These are phyloP conservation scores for Siphonodentalium dalli DNA, from an alignment of 2,888 invertebrate species.

Conservation along the genomic window DNA sequence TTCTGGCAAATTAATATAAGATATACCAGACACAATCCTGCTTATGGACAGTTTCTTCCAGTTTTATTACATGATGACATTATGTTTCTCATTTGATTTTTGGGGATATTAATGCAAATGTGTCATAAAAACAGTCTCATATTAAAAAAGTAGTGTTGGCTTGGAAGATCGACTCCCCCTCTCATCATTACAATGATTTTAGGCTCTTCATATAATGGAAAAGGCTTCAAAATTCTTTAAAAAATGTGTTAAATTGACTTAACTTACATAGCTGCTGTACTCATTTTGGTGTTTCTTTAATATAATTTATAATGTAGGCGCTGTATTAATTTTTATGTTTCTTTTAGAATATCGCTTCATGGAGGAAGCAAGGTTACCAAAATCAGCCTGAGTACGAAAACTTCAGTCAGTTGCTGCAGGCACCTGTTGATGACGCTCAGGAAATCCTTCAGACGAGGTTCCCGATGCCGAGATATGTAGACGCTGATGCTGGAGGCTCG, in stretches of 20 bases:
- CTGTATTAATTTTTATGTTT: too few species aligned
- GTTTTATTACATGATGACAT: too few species aligned
- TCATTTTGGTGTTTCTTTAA: not conserved
- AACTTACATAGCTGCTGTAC: not conserved
- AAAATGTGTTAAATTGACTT: not conserved
- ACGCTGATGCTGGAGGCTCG: constrained; percentile 98
- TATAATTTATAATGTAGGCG: not conserved
- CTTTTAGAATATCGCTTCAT: constrained; percentile 90
- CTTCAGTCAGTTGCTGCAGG: constrained; percentile 93
- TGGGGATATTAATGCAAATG: too few species aligned
- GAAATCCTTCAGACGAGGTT: constrained; percentile 95
- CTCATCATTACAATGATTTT: too few species aligned
- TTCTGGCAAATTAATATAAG: too few species aligned
- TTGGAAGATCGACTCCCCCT: too few species aligned
- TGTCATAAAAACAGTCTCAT: too few species aligned
- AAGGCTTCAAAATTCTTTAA: not conserved
- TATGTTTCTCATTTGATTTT: too few species aligned
- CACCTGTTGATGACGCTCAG: constrained; percentile 96
- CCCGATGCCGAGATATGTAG: constrained; percentile 98
- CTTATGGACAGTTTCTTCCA: constrained; percentile 99
- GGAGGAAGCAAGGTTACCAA: constrained; percentile 92
- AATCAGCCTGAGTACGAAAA: constrained; percentile 97
- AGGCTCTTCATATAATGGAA: too few species aligned
- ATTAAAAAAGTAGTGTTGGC: too few species aligned
- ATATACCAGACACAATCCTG: constrained; percentile 94